Percentiles rank a stretch among this genome's conserved stretches.
These are phyloP conservation scores for Pegoplata infirma DNA, from an alignment of 2,888 invertebrate genomes.

Conservation along the genomic window DNA sequence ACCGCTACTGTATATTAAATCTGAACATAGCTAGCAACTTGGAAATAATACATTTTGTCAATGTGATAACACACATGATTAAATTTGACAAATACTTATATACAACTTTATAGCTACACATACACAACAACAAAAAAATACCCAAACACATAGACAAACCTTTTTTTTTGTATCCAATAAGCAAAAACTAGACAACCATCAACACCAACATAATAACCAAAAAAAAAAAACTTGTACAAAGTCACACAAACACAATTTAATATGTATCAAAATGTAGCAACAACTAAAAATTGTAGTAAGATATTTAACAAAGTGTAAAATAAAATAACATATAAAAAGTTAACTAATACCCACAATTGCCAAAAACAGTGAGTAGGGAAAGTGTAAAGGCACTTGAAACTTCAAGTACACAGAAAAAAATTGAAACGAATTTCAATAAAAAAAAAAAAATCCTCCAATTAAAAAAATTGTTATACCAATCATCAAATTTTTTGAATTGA, in stretches of 20 bases:
- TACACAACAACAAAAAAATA: too few species aligned
- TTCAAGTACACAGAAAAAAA: too few species aligned
- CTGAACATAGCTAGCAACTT: slow-evolving; percentile 9
- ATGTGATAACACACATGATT: slow-evolving; percentile 61
- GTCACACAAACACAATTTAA: background rate
- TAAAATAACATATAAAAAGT: slow-evolving; percentile 4
- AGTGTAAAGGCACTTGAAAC: background rate
- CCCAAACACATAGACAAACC: background rate
- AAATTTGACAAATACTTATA: slow-evolving; percentile 55
- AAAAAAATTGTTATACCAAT: too few species aligned
- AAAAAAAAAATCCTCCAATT: too few species aligned
- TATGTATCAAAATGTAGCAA: background rate
- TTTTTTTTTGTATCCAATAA: background rate
- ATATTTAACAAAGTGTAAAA: slow-evolving; percentile 38
- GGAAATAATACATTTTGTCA: slow-evolving; percentile 58
- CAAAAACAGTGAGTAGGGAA: background rate
- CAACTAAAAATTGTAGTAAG: background rate
- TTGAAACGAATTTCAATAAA: too few species aligned
- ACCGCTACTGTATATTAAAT: too few species aligned
- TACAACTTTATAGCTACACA: background rate
- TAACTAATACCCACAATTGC: slow-evolving; percentile 14
- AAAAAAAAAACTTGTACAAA: background rate
- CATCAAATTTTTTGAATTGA: too few species aligned
- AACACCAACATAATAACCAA: background rate
- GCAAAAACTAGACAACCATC: background rate